phyloP scores from a whole-genome alignment of 2,113 vertebrate genomes.

The Geococcyx californianus region DNA sequence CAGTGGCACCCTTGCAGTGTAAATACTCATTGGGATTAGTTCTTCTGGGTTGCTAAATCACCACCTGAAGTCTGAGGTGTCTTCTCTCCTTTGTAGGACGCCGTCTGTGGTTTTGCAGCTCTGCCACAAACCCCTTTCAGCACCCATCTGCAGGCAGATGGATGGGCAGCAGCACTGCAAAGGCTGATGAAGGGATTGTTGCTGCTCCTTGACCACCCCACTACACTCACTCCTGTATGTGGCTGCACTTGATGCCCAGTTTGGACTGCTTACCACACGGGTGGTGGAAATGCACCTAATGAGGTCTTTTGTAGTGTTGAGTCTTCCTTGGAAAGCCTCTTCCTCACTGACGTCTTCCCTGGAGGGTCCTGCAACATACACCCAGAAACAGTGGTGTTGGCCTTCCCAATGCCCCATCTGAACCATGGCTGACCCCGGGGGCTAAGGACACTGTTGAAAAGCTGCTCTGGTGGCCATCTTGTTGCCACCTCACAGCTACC shows the following conservation, averaged over 20 bases:
- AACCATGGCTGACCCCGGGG: fast-evolving
- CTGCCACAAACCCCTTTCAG: not conserved
- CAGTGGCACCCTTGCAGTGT: fast-evolving
- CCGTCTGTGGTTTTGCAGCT: fast-evolving
- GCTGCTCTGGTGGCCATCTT: not conserved
- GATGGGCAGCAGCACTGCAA: fast-evolving
- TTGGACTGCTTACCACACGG: fast-evolving
- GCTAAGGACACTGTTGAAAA: not conserved
- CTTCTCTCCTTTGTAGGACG: not conserved
- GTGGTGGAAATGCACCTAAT: not conserved
- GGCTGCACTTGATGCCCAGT: not conserved
- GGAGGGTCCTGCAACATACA: not conserved
- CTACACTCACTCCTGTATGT: not conserved
- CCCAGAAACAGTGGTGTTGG: fast-evolving
- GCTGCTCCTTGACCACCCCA: not conserved
- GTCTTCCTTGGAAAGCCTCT: not conserved
- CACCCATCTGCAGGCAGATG: not conserved
- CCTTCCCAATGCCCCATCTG: not conserved
- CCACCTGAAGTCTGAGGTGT: not conserved
- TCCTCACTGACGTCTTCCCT: fast-evolving
- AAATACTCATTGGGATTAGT: not conserved
- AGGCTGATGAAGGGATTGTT: fast-evolving
- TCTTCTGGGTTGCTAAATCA: not conserved
- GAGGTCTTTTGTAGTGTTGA: fast-evolving
- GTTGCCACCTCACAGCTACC: not conserved